These are phyloP conservation scores for Coranthus polyacanthus DNA, from an alignment of 2,797 vertebrate genomes.

Conservation along the genomic window DNA sequence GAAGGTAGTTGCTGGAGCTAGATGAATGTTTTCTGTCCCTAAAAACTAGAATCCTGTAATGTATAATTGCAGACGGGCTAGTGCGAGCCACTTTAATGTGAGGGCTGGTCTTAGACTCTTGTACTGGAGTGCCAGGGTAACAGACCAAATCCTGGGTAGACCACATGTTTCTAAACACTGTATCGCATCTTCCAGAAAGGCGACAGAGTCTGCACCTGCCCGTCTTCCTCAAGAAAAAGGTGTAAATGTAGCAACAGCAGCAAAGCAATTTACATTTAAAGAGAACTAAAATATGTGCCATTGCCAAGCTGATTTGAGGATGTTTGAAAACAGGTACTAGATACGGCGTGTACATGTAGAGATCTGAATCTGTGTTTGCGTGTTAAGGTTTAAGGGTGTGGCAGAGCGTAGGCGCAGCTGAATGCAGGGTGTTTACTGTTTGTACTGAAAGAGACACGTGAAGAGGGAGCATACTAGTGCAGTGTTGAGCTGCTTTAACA, in stretches of 20 bases:
- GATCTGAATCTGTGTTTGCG: conserved; percentile 6
- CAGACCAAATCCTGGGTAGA: no score
- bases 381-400: conserved; percentile 33
- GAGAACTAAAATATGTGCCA: background rate
- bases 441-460: background rate
- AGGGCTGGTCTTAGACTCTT: no score
- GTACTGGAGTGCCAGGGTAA: no score
- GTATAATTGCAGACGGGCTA: no score
- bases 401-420: background rate
- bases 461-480: background rate
- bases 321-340: background rate
- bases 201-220: conserved; percentile 12
- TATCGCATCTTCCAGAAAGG: no score
- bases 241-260: conserved; percentile 1
- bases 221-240: background rate
- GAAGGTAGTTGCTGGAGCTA: no score
- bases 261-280: conserved; percentile 1
- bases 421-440: conserved; percentile 13
- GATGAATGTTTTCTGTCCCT: no score
- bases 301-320: background rate
- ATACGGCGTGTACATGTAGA: background rate
- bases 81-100: no score
- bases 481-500: background rate
- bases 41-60: no score
- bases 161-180: no score